A percentile compares a stretch with the other conserved stretches of the same genome.
Evolutionary conservation across 2,113 vertebrate species (phyloP).

Genomic region (Ciconia boyciana): DNA sequence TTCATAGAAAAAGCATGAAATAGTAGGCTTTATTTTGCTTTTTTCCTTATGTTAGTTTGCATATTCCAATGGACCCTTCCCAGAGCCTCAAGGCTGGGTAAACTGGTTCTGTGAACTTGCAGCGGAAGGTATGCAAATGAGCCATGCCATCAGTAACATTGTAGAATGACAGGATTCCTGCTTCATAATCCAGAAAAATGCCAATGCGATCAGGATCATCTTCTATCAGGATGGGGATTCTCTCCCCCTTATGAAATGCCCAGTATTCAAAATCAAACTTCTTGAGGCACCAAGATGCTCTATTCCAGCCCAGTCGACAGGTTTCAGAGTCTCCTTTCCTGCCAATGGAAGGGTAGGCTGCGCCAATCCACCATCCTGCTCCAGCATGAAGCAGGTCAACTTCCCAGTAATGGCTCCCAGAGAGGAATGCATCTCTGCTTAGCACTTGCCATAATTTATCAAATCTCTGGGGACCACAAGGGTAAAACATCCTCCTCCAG

Average conservation of each 20-base stretch:
- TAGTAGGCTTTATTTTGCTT: not conserved
- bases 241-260: constrained; percentile 77
- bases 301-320: constrained; percentile 71
- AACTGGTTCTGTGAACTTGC: constrained; percentile 70
- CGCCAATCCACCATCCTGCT: constrained; percentile 74
- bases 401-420: constrained; percentile 79
- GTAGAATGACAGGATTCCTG: constrained; percentile 74
- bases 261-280: constrained; percentile 75
- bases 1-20: not conserved
- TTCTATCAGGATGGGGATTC: constrained; percentile 48
- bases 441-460: constrained; percentile 73
- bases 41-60: constrained; percentile 52
- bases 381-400: constrained; percentile 69
- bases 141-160: constrained; percentile 62
- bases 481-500: constrained; percentile 54
- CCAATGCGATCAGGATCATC: constrained; percentile 66
- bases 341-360: constrained; percentile 67
- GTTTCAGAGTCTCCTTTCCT: constrained; percentile 65
- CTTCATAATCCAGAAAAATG: constrained; percentile 76
- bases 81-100: constrained; percentile 74
- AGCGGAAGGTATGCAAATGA: constrained; percentile 71
- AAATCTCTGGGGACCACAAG: constrained; percentile 48
- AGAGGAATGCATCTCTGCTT: constrained; percentile 68
- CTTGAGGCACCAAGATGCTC: constrained; percentile 75
- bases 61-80: constrained; percentile 68